These are phyloP conservation scores for Poeciliopsis occidentalis DNA, from an alignment of 2,113 vertebrate species.

Conservation along the genomic window DNA sequence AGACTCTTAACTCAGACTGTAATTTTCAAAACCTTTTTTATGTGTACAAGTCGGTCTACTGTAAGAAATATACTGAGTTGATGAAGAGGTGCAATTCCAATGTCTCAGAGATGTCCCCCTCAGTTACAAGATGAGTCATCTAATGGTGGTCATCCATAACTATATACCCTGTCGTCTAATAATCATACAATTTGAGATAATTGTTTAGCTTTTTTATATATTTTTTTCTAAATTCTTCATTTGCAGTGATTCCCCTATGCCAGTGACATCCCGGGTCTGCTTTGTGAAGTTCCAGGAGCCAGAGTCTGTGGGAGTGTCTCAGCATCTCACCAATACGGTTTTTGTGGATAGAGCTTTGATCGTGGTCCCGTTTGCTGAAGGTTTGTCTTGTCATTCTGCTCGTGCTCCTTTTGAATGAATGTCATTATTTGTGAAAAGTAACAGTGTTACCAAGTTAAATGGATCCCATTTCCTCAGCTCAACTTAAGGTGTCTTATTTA, in stretches of 20 bases:
- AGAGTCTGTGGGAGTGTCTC: constrained; percentile 95
- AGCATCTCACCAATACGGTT: constrained; percentile 98
- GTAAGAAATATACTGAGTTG: too few relatives aligned
- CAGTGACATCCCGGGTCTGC: constrained; percentile 96
- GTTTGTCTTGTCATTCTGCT: constrained; percentile 84
- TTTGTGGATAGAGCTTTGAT: constrained; percentile 99
- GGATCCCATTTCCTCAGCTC: background rate
- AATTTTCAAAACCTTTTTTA: too few relatives aligned
- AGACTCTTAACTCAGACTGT: too few relatives aligned
- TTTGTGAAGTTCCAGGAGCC: constrained; percentile 98
- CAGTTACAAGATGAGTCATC: too few relatives aligned
- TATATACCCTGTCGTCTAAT: background rate
- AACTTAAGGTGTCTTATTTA: constrained; percentile 10
- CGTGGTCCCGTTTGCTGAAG: constrained; percentile 98
- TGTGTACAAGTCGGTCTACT: too few relatives aligned
- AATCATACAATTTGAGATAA: background rate
- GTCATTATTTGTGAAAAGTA: constrained; percentile 29
- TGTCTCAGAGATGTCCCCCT: too few relatives aligned
- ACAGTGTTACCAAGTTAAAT: constrained; percentile 19
- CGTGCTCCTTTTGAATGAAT: constrained; percentile 39
- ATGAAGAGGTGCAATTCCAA: too few relatives aligned
- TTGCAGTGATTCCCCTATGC: constrained; percentile 94
- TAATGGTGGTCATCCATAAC: background rate
- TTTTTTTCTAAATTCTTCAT: constrained; percentile 17
- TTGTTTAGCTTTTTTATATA: background rate